Evolutionary conservation across 2,888 invertebrate species (phyloP), one percentile per base, ranked within the genome.

Genomic region (Pachliopta kotzebuea): DNA sequence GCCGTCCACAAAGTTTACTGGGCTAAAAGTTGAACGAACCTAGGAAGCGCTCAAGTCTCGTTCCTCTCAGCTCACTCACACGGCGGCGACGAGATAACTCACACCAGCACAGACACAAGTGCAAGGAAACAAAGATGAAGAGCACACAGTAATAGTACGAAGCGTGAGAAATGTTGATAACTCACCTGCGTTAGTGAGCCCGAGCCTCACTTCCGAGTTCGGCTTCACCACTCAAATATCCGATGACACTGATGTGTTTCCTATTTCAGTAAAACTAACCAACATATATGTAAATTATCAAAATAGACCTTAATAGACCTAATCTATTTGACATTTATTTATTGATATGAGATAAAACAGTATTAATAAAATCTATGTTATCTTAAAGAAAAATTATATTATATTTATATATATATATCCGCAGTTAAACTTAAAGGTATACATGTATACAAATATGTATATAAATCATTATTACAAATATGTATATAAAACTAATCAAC

Each of bases 11-110:
- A 86, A 91, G 91, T 92, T 92, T 90, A 92, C 90, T 92, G 85
- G 92, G 92, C 90, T 91, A 92, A 89, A 91, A 92, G 92, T 89
- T 91, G 90, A 92, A 91, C 78, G 90, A 88, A 88, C 90, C 85
- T 83, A 83, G 84, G 85, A 83, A 85, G 83, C 81, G 76, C 81
- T 77, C 76, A 77, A 76, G 83, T 84, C 86, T 86, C 65, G 65
- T 24, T 88, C 84, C 85, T 89, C 89, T 88, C 79, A 83, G 81
- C 84, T 75, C 81, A 73, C 88, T 69, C 88, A 87, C 86, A 89
- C 88, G 79, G 18, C 56, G 68, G 57, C 70, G 63, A 57, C 21
- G 56, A 71, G 72, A 76, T 72, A 77, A 72, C 74, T 72, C 76
- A 70, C 76, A 72, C 76, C 14, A 37, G 72, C 73, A 75, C 71